These are phyloP conservation scores for Masnerella sp. DNA, from an alignment of 2,888 invertebrate species.

Conservation along the genomic window DNA sequence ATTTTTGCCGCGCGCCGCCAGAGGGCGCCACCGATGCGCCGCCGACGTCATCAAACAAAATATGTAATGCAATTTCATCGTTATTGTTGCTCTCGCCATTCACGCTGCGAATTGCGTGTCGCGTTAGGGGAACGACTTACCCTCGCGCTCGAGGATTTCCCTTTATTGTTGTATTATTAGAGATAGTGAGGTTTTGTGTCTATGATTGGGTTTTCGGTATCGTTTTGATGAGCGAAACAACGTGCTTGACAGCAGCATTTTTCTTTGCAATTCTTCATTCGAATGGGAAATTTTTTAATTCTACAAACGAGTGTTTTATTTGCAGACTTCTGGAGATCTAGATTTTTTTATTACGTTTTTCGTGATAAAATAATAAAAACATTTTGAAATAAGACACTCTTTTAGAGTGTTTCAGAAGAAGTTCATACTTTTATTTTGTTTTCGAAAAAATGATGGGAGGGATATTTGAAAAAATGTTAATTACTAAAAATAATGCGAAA, in stretches of 20 bases:
- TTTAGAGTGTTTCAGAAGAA: no score
- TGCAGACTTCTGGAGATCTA: no score
- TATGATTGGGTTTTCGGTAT: constrained; percentile 41
- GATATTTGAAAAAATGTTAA: no score
- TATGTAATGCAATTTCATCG: constrained; percentile 55
- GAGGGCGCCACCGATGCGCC: constrained; percentile 27
- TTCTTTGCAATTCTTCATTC: no score
- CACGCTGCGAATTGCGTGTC: constrained; percentile 37
- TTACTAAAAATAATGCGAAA: no score
- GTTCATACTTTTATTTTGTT: no score
- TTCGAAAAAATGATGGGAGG: no score
- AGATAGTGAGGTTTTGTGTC: constrained; percentile 40
- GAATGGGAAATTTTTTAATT: background rate
- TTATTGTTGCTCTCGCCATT: constrained; percentile 49
- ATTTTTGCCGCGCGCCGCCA: constrained; percentile 2
- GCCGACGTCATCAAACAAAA: constrained; percentile 39
- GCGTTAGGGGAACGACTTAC: constrained; percentile 37
- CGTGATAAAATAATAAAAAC: no score
- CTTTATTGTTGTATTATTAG: constrained; percentile 49
- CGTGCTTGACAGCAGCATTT: constrained; percentile 15
- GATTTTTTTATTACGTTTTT: no score
- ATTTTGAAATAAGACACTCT: no score
- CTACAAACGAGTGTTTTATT: background rate
- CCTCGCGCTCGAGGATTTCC: constrained; percentile 43
- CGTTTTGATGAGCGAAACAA: constrained; percentile 37